These are phyloP conservation scores for human (Homo sapiens) DNA, from an alignment of 2,113 vertebrate genomes.

Conservation along the genomic window GRCh38 chr5:89903501-89904000, in stretches of 20 bases:
- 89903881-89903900: neutral
- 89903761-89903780: neutral
- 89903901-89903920: conserved; percentile 33
- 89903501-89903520: neutral
- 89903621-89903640: neutral
- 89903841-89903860: neutral
- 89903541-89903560: neutral
- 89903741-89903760: conserved; percentile 48
- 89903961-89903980: conserved; percentile 68
- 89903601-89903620: neutral
- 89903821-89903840: neutral
- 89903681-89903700: conserved; percentile 36
- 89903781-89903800: conserved; percentile 23
- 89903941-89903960: conserved; percentile 65
- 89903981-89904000: conserved; percentile 72
- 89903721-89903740: neutral
- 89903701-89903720: neutral
- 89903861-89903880: conserved; percentile 62
- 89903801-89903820: neutral
- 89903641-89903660: neutral
- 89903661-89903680: neutral
- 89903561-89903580: neutral
- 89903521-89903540: neutral
- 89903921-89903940: conserved; percentile 68
- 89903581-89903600: neutral